A percentile compares a stretch with the other conserved stretches of the same genome.
These are phyloP conservation scores for Beris chalybata DNA, from an alignment of 2,888 invertebrate genomes.

Conservation along the genomic window DNA sequence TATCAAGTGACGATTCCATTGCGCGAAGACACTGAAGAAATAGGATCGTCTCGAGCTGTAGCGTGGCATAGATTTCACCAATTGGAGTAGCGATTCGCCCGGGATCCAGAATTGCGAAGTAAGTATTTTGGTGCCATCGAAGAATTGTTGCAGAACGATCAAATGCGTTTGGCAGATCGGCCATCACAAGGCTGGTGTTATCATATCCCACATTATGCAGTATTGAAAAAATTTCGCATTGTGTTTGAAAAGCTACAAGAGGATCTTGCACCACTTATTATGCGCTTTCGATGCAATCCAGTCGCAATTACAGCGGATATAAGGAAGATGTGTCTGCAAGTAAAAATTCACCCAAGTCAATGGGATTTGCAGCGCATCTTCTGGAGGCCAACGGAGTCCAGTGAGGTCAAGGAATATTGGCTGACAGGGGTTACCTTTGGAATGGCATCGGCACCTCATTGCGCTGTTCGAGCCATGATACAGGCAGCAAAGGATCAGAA, in stretches of 20 bases:
- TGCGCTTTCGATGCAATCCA: not conserved
- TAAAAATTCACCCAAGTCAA: too few species aligned
- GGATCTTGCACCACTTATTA: not conserved
- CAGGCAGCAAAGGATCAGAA: too few species aligned
- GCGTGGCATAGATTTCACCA: not conserved
- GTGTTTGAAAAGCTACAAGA: conserved; percentile 1
- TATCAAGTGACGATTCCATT: not conserved
- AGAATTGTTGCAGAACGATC: too few species aligned
- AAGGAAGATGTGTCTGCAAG: too few species aligned
- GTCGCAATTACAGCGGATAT: too few species aligned
- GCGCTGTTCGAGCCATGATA: too few species aligned
- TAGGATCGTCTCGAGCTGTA: not conserved
- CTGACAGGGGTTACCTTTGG: too few species aligned
- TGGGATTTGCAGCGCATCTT: too few species aligned
- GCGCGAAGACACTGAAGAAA: not conserved
- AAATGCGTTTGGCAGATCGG: too few species aligned
- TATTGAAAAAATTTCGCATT: conserved; percentile 2
- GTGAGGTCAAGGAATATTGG: too few species aligned
- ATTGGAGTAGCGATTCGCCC: not conserved
- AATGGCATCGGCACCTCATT: too few species aligned
- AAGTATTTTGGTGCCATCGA: not conserved
- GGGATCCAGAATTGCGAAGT: not conserved
- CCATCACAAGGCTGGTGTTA: not conserved
- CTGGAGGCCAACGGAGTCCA: too few species aligned
- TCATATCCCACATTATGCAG: not conserved